These are phyloP conservation scores for Argentina silus DNA, from an alignment of 2,797 vertebrate genomes.

Conservation along the genomic window DNA sequence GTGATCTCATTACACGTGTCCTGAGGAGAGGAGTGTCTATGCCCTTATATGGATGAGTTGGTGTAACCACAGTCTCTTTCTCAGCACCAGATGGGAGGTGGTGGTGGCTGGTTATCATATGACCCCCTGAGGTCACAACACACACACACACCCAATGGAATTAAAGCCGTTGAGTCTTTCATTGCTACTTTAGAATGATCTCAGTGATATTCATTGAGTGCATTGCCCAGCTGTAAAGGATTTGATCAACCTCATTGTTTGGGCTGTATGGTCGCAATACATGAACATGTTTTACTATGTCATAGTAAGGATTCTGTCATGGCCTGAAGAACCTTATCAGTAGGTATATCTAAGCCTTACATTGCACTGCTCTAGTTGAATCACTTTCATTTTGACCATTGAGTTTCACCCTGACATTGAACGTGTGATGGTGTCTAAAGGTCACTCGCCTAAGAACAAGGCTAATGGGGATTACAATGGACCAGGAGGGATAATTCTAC, in stretches of 20 bases:
- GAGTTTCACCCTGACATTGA: background rate
- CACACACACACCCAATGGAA: no score
- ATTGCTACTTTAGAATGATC: background rate
- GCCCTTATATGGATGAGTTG: background rate
- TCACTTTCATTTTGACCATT: background rate
- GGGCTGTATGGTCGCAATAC: no score
- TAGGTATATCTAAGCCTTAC: background rate
- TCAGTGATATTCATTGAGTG: background rate
- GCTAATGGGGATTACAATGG: background rate
- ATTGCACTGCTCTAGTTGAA: background rate
- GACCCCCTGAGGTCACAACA: background rate
- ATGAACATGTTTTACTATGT: no score
- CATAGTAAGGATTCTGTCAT: background rate
- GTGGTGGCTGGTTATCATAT: background rate
- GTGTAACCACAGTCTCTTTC: background rate
- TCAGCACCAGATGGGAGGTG: background rate
- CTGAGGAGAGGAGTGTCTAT: background rate
- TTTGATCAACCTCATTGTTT: background rate
- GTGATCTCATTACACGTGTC: background rate
- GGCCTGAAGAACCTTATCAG: background rate
- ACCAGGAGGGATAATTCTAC: background rate
- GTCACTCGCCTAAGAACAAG: background rate
- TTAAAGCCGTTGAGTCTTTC: background rate
- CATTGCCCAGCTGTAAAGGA: background rate
- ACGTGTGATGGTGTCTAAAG: background rate